Conservation (phyloP, 2,113 vertebrate species). For the Megaceryle maxima region DNA sequence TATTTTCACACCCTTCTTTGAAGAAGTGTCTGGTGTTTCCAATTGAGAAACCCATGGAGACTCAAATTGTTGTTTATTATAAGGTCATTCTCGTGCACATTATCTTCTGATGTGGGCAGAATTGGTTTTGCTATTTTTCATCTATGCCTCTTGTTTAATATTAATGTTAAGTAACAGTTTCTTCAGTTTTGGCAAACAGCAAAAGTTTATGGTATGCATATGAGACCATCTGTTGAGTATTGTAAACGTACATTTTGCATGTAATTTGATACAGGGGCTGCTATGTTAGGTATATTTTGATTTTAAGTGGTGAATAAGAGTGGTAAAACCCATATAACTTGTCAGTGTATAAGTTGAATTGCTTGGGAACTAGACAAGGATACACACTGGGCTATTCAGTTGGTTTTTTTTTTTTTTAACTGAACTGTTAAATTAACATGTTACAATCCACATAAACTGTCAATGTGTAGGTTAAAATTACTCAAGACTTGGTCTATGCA, state of each 20-base stretch:
- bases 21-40: background rate
- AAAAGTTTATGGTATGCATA: constrained; percentile 46
- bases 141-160: background rate
- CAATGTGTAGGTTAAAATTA: constrained; percentile 32
- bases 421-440: constrained; percentile 54
- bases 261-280: constrained; percentile 43
- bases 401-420: background rate
- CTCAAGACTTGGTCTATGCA: background rate
- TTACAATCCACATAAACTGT: constrained; percentile 54
- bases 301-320: constrained; percentile 52
- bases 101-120: background rate
- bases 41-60: background rate
- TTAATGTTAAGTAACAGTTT: constrained; percentile 11
- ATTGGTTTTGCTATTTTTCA: background rate
- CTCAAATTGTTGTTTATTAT: background rate
- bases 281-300: constrained; percentile 4
- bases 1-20: background rate
- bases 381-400: background rate
- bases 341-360: constrained; percentile 5
- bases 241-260: constrained; percentile 28
- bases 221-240: constrained; percentile 66
- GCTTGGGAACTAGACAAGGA: constrained; percentile 16
- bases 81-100: background rate
- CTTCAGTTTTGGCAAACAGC: constrained; percentile 38
- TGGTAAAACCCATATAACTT: background rate